Evolutionary conservation across 2,888 invertebrate genomes (phyloP), one percentile per base, ranked within the genome.

Genomic region (Cabera pusaria): DNA sequence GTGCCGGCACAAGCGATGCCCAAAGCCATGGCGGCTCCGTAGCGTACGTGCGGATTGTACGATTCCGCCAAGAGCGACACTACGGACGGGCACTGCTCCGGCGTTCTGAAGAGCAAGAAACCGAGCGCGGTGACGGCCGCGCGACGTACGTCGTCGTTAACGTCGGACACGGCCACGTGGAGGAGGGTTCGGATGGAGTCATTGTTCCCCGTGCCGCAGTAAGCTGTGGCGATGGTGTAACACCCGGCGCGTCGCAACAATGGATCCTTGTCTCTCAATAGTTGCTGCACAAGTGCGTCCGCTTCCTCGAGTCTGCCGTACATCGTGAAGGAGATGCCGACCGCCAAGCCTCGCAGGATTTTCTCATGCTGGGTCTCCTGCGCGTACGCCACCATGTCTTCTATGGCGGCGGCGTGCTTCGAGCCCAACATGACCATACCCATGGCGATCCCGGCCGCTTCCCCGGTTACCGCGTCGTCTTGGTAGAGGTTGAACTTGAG

Each of bases 361-460:
- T 99, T 99, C 76, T 99, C 99, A 73, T 99, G 99, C 73, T 97
- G 97, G 22, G 98, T 98, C 74, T 98, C 98, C 78, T 96, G 96
- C 6, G 97, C 97, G 73, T 96, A 96, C 1, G 97, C 95, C 24
- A 97, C 96, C 97, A 98, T 98, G 70, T 98, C 97, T 76, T 96
- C 95, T 52, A 98, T 96, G 1, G 97, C 96, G 44, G 94, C 92
- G 0, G 95, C 93, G 64, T 96, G 93, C 70, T 98, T 96, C 0
- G 98, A 98, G 1, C 99, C 99, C 57, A 99, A 87, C 99, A 99
- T 99, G 0, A 99, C 98, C 93, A 99, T 95, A 25, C 99, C 99
- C 98, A 99, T 99, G 0, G 98, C 98, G 54, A 99, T 96, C 44
- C 98, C 99, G 12, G 99, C 99, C 3, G 99, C 98, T 86, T 99